phyloP scores from a whole-genome alignment of 2,888 invertebrate genomes.

The Lampropteryx suffumata region DNA sequence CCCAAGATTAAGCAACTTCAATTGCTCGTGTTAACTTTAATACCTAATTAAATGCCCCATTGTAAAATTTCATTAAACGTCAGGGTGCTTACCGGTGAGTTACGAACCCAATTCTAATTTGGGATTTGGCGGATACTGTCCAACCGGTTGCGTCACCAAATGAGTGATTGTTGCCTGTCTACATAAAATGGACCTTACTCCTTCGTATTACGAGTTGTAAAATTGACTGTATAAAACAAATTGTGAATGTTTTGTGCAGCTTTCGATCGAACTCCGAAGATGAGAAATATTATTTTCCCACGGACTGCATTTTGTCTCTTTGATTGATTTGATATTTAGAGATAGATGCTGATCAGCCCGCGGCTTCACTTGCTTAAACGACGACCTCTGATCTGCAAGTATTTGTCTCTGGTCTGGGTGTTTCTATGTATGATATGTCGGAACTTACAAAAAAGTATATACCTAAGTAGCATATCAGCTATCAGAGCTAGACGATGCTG shows the following conservation, averaged over 20 bases:
- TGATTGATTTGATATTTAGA: slow-evolving; percentile 33
- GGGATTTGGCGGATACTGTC: no score
- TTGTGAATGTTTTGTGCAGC: slow-evolving; percentile 43
- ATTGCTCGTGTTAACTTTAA: no score
- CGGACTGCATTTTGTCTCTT: slow-evolving; percentile 30
- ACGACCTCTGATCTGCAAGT: no score
- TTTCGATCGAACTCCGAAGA: slow-evolving; percentile 25
- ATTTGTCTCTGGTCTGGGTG: no score
- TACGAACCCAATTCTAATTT: no score
- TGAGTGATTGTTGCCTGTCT: slow-evolving; percentile 23
- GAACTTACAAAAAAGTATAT: no score
- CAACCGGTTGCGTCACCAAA: slow-evolving; percentile 41
- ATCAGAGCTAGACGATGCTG: no score
- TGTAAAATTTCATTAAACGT: slow-evolving; percentile 20
- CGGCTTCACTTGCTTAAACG: neutral
- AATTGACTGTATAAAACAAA: slow-evolving; percentile 33
- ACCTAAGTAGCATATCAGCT: no score
- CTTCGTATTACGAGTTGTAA: neutral
- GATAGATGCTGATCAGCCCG: neutral
- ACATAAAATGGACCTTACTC: slow-evolving; percentile 4
- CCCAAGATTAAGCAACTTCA: no score
- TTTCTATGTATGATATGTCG: no score
- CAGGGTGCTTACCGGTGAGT: no score
- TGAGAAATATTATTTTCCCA: slow-evolving; percentile 39
- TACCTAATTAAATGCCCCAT: slow-evolving; percentile 7